These are phyloP conservation scores for Neolamprologus toae DNA, from an alignment of 2,113 vertebrate genomes.

Conservation along the genomic window DNA sequence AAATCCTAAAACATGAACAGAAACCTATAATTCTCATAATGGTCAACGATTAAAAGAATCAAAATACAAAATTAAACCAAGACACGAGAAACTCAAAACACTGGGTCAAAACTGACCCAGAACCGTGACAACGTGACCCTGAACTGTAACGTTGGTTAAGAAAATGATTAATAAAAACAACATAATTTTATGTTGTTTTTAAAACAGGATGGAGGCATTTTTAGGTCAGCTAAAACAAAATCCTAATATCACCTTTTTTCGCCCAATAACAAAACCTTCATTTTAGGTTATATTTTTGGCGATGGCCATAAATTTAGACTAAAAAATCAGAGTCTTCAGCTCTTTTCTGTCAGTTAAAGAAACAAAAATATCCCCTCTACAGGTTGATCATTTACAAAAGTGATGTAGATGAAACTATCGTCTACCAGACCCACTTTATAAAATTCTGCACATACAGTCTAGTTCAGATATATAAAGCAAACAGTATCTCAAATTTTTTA, in stretches of 20 bases:
- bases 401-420: neutral
- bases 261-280: neutral
- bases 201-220: neutral
- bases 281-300: neutral
- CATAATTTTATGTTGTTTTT: fast-evolving
- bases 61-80: neutral
- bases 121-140: fast-evolving
- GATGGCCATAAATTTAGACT: neutral
- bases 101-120: neutral
- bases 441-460: neutral
- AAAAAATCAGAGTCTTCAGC: neutral
- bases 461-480: neutral
- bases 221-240: neutral
- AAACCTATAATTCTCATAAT: neutral
- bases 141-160: fast-evolving
- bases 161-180: neutral
- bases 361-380: neutral
- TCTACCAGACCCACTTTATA: fast-evolving
- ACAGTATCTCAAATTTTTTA: neutral
- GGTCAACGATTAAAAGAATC: neutral
- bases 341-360: neutral
- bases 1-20: fast-evolving
- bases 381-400: neutral
- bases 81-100: neutral
- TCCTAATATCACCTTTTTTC: neutral